Conservation (phyloP, 2,113 vertebrate species). For the Cranoglanis bouderius region DNA sequence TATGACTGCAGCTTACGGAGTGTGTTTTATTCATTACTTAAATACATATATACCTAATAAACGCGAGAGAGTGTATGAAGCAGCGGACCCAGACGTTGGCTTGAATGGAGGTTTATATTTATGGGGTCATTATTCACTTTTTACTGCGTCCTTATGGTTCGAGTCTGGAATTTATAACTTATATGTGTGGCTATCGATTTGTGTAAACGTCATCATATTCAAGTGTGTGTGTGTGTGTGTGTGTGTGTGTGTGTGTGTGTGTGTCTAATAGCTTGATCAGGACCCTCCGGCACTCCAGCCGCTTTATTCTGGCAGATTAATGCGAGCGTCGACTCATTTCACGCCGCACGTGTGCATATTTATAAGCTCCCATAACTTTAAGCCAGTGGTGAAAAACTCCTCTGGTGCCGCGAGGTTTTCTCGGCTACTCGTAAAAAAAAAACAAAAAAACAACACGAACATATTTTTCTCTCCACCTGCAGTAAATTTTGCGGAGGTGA, state of each 20-base stretch:
- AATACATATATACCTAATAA: not conserved
- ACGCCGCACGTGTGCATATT: constrained; percentile 71
- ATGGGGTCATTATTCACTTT: constrained; percentile 13
- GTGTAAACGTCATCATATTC: constrained; percentile 8
- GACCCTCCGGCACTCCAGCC: constrained; percentile 68
- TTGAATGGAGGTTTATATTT: not conserved
- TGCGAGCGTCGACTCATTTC: constrained; percentile 67
- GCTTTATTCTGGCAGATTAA: constrained; percentile 75
- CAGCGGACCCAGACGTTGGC: not conserved
- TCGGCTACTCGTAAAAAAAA: constrained; percentile 52
- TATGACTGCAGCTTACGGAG: not conserved
- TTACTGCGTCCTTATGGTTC: constrained; percentile 23
- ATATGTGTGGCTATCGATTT: constrained; percentile 13
- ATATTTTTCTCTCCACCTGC: constrained; percentile 48
- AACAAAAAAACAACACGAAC: not conserved
- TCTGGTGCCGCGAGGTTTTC: constrained; percentile 60
- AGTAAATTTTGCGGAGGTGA: constrained; percentile 21
- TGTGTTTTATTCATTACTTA: not conserved
- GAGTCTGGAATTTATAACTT: constrained; percentile 17
- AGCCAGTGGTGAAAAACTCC: constrained; percentile 65
- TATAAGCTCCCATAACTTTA: constrained; percentile 69
- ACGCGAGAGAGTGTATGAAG: not conserved
- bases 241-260: constrained; percentile 28
- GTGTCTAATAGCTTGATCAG: constrained; percentile 46
- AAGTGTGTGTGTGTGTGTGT: constrained; percentile 33